Evolutionary conservation across 2,888 invertebrate species (phyloP).

Genomic region (Taenaris catops): DNA sequence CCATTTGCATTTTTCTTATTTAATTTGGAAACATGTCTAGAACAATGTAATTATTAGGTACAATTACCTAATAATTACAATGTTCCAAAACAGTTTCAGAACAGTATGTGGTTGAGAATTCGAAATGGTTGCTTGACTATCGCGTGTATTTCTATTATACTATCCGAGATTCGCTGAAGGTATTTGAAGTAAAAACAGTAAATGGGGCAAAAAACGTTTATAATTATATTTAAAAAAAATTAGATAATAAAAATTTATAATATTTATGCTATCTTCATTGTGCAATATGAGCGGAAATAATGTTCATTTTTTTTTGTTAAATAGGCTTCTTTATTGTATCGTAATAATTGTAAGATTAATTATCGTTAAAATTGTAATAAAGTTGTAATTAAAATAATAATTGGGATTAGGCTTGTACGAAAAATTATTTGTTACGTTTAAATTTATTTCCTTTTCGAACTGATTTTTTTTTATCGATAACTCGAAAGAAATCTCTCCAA

Average conservation of each 20-base stretch:
- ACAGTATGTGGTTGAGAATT: too few species aligned
- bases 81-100: too few species aligned
- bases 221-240: too few species aligned
- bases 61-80: too few species aligned
- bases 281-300: constrained; percentile 68
- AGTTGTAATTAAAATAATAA: constrained; percentile 60
- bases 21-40: too few species aligned
- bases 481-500: constrained; percentile 63
- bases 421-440: constrained; percentile 65
- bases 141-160: too few species aligned
- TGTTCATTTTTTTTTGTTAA: constrained; percentile 47
- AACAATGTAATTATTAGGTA: too few species aligned
- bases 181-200: too few species aligned
- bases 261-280: constrained; percentile 64
- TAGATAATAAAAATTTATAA: constrained; percentile 30
- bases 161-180: too few species aligned
- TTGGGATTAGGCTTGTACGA: constrained; percentile 63
- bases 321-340: constrained; percentile 53
- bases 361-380: constrained; percentile 65
- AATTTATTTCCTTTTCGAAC: constrained; percentile 38
- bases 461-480: constrained; percentile 47
- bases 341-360: constrained; percentile 39
- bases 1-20: too few species aligned
- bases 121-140: too few species aligned
- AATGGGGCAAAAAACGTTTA: too few species aligned